Base-by-base conservation (phyloP, 64 coral and sea anemone species). In the Anthopleura sola region DNA sequence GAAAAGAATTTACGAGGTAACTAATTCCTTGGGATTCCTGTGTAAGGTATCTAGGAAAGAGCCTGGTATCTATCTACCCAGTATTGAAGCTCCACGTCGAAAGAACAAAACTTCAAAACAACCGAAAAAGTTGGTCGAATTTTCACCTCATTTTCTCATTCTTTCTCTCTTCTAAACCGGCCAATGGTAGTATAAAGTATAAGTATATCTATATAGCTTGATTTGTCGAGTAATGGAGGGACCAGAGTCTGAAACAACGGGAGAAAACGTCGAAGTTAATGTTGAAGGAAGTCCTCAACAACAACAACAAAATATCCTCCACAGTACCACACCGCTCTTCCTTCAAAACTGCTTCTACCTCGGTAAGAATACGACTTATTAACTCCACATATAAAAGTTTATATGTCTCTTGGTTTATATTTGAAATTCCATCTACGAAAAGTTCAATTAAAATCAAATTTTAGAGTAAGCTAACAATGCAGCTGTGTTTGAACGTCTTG, bases 321-420 rank as follows among this genome's bases (percentile, higher is more conserved):
- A 79, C 6, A 79, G 47, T 21, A 48, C 76, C n/a, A 79, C 76
- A 6, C 76, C 76, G 14, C 6, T 48, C 21, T 79, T 79, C 44
- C 36, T 79, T 11, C 76, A 79, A 44, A 38, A 79, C 44, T 79
- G 76, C 44, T 38, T 79, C 24, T 79, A 79, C 24, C 76, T 79
- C 37, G 76, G 76, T 79, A 47, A 79, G 37, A 44, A 44, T 79
- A 71, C 13, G 2, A 71, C 28, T 71, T 71, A 17, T 34, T 32
- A 36, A 71, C 66, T 32, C 8, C 34, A 0, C 12, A 16, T 71
- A 16, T n/a, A 26, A 24, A 26, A 62, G 24, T 5, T 62, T 62
- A 29, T 3, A 71, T 9, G 9, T 71, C 23, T 71, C 33, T 9
- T 5, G 24, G 24, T 71, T 0, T 34, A 26, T 71, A 26, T 71